Conservation (phyloP, 2,888 invertebrate species). For the Meliscaeva auricollis region DNA sequence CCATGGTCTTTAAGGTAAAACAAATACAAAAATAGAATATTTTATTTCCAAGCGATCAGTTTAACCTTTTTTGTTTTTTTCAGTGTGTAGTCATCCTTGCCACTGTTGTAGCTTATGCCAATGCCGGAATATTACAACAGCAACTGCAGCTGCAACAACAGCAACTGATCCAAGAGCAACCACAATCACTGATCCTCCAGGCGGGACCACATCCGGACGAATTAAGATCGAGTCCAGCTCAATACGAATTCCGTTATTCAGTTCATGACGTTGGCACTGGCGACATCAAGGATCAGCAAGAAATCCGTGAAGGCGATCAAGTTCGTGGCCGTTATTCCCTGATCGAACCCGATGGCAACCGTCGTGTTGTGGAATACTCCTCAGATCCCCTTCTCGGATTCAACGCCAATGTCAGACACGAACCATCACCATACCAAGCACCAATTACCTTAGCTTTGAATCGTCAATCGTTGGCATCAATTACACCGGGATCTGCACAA, state of each 20-base stretch:
- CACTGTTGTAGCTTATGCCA: conserved; percentile 73
- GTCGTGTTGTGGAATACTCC: conserved; percentile 83
- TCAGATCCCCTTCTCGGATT: conserved; percentile 83
- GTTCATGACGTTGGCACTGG: conserved; percentile 83
- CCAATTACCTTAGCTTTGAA: conserved; percentile 51
- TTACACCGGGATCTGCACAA: conserved; percentile 71
- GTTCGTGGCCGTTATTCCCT: conserved; percentile 83
- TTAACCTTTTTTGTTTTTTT: background rate
- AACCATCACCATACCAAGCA: conserved; percentile 78
- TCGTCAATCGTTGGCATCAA: conserved; percentile 47
- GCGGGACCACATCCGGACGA: conserved; percentile 79
- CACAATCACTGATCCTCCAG: conserved; percentile 66
- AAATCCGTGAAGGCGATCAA: conserved; percentile 83
- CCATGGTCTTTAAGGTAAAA: conserved; percentile 75
- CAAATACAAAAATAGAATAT: background rate
- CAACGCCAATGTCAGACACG: conserved; percentile 82
- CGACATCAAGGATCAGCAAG: conserved; percentile 83
- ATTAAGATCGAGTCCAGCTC: conserved; percentile 80
- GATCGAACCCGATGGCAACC: conserved; percentile 83
- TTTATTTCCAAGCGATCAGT: background rate
- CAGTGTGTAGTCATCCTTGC: conserved; percentile 78
- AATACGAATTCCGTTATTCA: conserved; percentile 83
- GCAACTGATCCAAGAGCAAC: conserved; percentile 60
- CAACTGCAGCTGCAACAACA: conserved; percentile 52
- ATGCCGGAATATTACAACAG: conserved; percentile 76